Base-by-base conservation (phyloP, 2,797 vertebrate species). In the Holocentrus rufus region DNA sequence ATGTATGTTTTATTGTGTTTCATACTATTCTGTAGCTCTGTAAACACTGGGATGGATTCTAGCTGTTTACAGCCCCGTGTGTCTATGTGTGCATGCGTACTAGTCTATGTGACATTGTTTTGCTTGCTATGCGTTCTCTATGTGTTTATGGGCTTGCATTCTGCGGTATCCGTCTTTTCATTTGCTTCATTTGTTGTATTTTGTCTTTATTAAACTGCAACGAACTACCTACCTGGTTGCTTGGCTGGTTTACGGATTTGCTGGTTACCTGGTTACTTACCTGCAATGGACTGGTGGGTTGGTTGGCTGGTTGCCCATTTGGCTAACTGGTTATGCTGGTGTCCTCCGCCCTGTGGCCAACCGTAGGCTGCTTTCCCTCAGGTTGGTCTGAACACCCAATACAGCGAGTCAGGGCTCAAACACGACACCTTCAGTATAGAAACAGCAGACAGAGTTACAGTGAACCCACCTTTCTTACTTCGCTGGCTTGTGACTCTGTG, bases 291-390 rank as follows among this genome's bases (percentile, higher is more conserved):
- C 81, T 82, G 92, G 88, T 91, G 93, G 89, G 66, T 87, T 92
- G 84, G 78, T 88, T 90, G 86, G 83, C 88, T 90, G 88, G 77
- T 90, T 91, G 87, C 80, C 89, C 85, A 73, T 91, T 88, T 91
- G 90, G 89, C 90, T 93, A 90, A 93, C 91, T 90, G 90, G 88
- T 89, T 89, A 73, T 89, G 87, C 86, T 90, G 87, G 74, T 81
- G 90, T 90, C 89, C 77, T 81, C 83, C 76, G 69, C 83, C 85
- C 74, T 84, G 83, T 81, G 85, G 84, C 85, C 87, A 87, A 88
- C 88, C 82, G 5, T 93, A 94, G 93, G 92, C 94, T 89, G 92
- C 91, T 91, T 94, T 93, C 82, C 90, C 90, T 83, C 93, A 95
- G 94, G 94, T 95, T 94, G 92, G 94, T 95, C 87, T 84, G 65